A percentile compares a stretch with the other conserved stretches of the same genome.
Evolutionary conservation across 1,140 invertebrate species (phyloP).

Genomic region (Ctenoplectra terminalis): DNA sequence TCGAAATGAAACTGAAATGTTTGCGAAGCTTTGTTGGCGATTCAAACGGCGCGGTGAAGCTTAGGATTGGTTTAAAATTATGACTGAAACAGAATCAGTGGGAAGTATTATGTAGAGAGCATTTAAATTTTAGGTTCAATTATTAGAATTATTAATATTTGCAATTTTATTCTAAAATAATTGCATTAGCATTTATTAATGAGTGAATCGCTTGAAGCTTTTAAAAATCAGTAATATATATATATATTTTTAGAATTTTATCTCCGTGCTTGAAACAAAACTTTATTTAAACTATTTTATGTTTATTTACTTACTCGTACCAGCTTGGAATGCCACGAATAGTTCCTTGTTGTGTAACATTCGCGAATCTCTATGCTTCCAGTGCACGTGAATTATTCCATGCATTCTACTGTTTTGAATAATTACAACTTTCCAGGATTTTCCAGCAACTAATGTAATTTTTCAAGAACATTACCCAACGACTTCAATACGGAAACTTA

Average conservation of each 20-base stretch:
- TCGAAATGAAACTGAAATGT: constrained; percentile 1
- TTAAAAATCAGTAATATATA: no score
- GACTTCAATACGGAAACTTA: no score
- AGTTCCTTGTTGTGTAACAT: neutral
- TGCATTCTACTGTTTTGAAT: no score
- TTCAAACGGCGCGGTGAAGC: no score
- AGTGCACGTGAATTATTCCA: neutral
- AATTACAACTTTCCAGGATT: neutral
- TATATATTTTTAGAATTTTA: no score
- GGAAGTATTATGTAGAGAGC: no score
- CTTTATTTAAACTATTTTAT: neutral
- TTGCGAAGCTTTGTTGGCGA: neutral
- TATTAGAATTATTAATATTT: neutral
- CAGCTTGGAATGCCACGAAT: neutral
- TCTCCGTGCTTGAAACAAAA: neutral
- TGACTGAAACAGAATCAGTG: neutral
- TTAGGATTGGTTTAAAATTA: neutral
- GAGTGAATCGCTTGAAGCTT: no score
- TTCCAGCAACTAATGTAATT: neutral
- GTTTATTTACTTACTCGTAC: neutral
- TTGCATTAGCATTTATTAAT: no score
- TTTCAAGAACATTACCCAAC: no score
- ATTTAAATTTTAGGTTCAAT: no score
- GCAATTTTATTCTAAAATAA: no score
- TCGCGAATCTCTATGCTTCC: neutral